A percentile compares a stretch with the other conserved stretches of the same genome.
These are phyloP conservation scores for Caenorhabditis sp. DNA, from an alignment of 2,888 invertebrate genomes.

Conservation along the genomic window DNA sequence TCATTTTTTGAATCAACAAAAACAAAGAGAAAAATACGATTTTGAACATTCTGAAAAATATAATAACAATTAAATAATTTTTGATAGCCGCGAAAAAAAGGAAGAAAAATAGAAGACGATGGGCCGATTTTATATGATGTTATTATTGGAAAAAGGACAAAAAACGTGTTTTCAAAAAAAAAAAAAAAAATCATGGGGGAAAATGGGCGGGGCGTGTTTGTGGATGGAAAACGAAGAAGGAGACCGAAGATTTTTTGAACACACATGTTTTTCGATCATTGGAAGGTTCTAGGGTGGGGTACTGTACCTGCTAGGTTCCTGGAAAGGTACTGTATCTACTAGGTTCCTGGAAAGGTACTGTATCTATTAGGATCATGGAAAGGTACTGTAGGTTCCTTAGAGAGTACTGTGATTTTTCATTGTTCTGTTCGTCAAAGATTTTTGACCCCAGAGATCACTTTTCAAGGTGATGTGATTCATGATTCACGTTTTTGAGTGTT, in stretches of 20 bases:
- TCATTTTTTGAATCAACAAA: neutral
- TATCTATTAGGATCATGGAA: no score
- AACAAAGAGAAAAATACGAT: neutral
- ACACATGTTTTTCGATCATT: no score
- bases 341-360: no score
- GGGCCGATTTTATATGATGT: neutral
- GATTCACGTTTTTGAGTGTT: neutral
- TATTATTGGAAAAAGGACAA: neutral
- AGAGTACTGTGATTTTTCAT: no score
- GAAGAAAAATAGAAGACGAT: neutral
- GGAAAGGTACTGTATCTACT: no score
- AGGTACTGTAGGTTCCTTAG: no score
- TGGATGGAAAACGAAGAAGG: no score
- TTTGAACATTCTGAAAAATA: neutral
- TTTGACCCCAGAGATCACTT: neutral
- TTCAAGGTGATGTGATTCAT: neutral
- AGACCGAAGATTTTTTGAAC: no score
- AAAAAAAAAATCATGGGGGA: neutral
- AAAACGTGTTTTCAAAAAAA: neutral
- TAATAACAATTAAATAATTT: neutral
- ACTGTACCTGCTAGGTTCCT: no score
- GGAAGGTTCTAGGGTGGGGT: no score
- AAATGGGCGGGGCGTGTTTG: constrained; percentile 2
- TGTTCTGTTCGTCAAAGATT: no score
- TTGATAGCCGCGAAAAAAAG: neutral